These are phyloP conservation scores for Enteromius unitaeniatus DNA, from an alignment of 2,797 vertebrate species.

Conservation along the genomic window DNA sequence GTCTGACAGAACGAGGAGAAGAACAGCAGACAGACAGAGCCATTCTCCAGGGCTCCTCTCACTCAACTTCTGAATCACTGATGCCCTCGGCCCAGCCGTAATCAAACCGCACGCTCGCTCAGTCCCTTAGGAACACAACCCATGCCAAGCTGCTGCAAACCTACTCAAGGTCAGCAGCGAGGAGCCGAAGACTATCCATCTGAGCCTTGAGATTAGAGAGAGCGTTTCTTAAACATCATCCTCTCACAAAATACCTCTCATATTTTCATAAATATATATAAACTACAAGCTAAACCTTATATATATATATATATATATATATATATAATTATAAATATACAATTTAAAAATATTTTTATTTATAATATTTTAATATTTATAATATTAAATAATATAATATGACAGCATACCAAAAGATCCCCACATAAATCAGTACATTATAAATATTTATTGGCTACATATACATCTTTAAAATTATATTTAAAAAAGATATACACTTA, in stretches of 20 bases:
- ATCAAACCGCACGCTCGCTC: conserved; percentile 26
- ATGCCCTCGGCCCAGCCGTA: conserved; percentile 59
- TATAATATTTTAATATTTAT: no score
- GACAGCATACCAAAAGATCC: no score
- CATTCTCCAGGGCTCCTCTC: not conserved
- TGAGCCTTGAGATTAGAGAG: not conserved
- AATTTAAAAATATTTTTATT: no score
- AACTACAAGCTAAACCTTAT: not conserved
- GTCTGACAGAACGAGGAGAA: conserved; percentile 8
- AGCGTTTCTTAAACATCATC: not conserved
- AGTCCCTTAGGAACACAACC: conserved; percentile 52
- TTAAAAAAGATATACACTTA: no score
- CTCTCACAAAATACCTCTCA: not conserved
- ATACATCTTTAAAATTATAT: no score
- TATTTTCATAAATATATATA: not conserved
- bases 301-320: not conserved
- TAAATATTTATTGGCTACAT: no score
- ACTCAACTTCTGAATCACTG: conserved; percentile 15
- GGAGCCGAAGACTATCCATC: conserved; percentile 1
- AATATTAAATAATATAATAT: no score
- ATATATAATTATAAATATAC: not conserved
- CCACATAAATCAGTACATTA: not conserved
- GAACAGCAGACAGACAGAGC: conserved; percentile 8
- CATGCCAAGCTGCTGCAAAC: conserved; percentile 12
- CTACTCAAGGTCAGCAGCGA: conserved; percentile 50